Base-by-base conservation (phyloP, 2,888 invertebrate species). In the Colletes collaris region DNA sequence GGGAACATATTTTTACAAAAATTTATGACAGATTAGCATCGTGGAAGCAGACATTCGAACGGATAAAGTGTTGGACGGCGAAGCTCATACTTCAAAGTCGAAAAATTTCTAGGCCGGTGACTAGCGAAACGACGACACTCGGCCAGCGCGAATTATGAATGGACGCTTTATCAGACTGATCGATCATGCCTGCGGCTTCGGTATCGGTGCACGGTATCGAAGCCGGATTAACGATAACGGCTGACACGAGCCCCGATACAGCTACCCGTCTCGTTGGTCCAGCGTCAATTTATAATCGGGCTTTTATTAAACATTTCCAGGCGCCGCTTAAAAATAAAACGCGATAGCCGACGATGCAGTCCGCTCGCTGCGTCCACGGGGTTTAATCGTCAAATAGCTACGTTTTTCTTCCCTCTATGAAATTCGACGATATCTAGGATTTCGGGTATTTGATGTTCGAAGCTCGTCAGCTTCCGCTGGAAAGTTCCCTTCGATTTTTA, bases 141-240 rank as follows among this genome's bases (percentile, higher is more conserved):
- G 52, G 8, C 59, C 60, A 11, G 58, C 35, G 60, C 63, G 75
- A 84, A 71, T 84, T 84, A 83, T 76, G 78, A 78, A 60, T 44
- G 56, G 11, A 67, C 58, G 64, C 50, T 76, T 83, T 80, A 71
- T 76, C 78, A 52, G 65, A 19, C 49, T 66, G 78, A 79, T 84
- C 86, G 81, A 84, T 85, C 85, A 78, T 55, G 72, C 69, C 56
- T 58, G 44, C 62, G 66, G 79, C 79, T 72, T 55, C 79, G 63
- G 60, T 83, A 86, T 80, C 66, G 75, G 37, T 10, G 60, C 50
- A 44, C 19, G 60, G 58, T 60, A 81, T 71, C 62, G 65, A 40
- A 52, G 37, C 59, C 66, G 66, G 68, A 83, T 83, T 66, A 83
- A 72, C 76, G 70, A 81, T 71, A 74, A 81, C 77, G 59, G 55